phyloP scores from a whole-genome alignment of 2,113 vertebrate genomes.

The Perccottus glenii region DNA sequence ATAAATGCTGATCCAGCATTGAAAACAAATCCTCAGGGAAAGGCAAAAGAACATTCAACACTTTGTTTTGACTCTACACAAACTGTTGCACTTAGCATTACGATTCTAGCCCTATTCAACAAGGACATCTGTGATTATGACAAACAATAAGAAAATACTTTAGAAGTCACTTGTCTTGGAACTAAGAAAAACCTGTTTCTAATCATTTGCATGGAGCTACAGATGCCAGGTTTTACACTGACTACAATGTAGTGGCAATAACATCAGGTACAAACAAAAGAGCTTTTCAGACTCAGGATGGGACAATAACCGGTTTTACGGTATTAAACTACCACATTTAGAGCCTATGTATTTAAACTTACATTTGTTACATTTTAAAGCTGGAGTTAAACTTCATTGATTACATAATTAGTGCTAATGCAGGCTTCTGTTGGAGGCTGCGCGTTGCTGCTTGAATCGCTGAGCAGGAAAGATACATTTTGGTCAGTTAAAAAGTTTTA shows the following conservation, averaged over 20 bases:
- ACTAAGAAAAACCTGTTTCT: background rate
- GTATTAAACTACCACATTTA: too few species aligned
- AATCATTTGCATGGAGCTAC: background rate
- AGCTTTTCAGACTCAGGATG: background rate
- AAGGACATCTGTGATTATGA: background rate
- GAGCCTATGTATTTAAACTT: too few species aligned
- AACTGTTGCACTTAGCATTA: conserved; percentile 15
- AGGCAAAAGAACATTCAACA: background rate
- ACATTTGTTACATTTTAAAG: too few species aligned
- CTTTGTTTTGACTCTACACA: background rate
- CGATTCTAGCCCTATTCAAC: background rate
- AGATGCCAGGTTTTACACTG: background rate
- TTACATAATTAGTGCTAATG: too few species aligned
- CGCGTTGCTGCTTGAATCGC: too few species aligned
- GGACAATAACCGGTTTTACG: too few species aligned
- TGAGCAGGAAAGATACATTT: too few species aligned
- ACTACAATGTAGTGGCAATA: background rate
- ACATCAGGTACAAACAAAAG: background rate
- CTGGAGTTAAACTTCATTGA: too few species aligned
- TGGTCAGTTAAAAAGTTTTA: too few species aligned
- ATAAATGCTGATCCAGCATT: conserved; percentile 29
- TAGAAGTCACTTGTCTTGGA: background rate
- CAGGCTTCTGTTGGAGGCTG: too few species aligned
- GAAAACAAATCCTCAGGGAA: conserved; percentile 28
- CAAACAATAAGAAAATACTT: background rate